Evolutionary conservation across 2,113 vertebrate genomes (phyloP).

Genomic region (Barnardius zonarius): DNA sequence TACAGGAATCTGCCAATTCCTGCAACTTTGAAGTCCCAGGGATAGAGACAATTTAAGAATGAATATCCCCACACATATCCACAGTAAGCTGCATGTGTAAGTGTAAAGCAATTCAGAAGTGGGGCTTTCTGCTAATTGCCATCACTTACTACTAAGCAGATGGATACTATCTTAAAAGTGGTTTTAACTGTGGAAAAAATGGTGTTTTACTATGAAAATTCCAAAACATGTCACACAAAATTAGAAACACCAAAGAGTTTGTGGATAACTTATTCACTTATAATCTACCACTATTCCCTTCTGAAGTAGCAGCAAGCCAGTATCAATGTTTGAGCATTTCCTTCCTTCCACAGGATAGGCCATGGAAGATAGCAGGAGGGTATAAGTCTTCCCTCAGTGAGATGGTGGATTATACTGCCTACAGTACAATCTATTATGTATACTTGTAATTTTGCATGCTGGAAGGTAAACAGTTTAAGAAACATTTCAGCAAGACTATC

Average conservation of each 20-base stretch:
- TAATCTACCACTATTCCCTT: neutral
- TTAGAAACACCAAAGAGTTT: neutral
- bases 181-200: neutral
- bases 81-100: neutral
- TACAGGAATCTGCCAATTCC: neutral
- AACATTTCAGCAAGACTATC: neutral
- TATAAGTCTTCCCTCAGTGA: neutral
- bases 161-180: neutral
- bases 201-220: neutral
- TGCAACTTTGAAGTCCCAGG: neutral
- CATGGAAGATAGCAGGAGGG: neutral
- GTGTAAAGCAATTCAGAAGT: neutral
- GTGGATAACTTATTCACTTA: neutral
- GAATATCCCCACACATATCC: neutral
- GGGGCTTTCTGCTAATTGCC: neutral
- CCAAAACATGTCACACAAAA: neutral
- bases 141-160: neutral
- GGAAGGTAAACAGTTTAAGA: neutral
- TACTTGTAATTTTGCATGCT: neutral
- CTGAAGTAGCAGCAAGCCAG: neutral
- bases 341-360: neutral
- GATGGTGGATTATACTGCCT: neutral
- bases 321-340: neutral
- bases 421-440: neutral
- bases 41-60: neutral